Base-by-base conservation (phyloP, 1,140 invertebrate species). In the Maconellicoccus hirsutus region DNA sequence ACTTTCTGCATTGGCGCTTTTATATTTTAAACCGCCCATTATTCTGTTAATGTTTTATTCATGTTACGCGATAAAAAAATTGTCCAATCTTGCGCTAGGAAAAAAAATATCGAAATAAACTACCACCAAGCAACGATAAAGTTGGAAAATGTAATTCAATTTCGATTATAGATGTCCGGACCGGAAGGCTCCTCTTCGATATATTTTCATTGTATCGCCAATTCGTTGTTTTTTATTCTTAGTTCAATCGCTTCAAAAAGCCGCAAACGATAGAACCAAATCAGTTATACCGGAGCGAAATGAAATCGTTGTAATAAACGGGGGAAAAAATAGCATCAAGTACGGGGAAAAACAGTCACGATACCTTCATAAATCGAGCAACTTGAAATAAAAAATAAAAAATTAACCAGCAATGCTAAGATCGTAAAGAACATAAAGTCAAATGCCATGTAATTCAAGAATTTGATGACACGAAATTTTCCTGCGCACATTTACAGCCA, bases 131-230 rank as follows among this genome's bases (percentile, higher is more conserved):
- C 42, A 8, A 52, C 42, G 42, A 52, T 52, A 52, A 52, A 52
- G 42, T 52, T 52, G n/a, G 42, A 52, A 52, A 52, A 52, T 52
- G 42, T 52, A 52, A 52, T 52, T 52, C 42, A 52, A 19, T 52
- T 52, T 52, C 42, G 42, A 52, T 52, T 52, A 52, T 52, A 52
- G 42, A 52, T 52, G 42, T 52, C 42, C 42, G 42, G 42, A 52
- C 42, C 42, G 42, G 42, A 52, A 52, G 42, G 42, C 42, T 52
- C 42, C 42, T 52, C 42, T 52, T 52, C 42, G 12, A 52, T 52
- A 52, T 52, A 52, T 52, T 52, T 19, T 52, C 42, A 52, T 52
- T 52, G 42, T 52, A 52, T 52, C 42, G 16, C 10, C 42, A 52
- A 52, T 52, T 52, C 42, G 42, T 14, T 52, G 42, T 52, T 52